Evolutionary conservation across 2,888 invertebrate genomes (phyloP).

Genomic region (Criorhina ranunculi): DNA sequence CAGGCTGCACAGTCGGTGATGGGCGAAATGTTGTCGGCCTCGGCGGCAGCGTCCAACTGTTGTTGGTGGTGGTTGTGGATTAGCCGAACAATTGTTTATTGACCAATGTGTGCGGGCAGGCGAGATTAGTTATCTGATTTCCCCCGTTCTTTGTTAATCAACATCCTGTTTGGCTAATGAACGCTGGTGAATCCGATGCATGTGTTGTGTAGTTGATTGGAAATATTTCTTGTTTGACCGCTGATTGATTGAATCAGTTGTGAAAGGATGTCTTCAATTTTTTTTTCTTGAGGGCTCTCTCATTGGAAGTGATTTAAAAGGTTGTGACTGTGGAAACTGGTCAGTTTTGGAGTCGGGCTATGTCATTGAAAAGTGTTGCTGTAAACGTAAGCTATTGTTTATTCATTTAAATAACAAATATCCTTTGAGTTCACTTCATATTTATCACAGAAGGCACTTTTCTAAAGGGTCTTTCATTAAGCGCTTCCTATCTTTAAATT

Average conservation of each 20-base stretch:
- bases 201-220: conserved; percentile 57
- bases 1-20: conserved; percentile 34
- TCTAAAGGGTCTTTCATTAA: too few species aligned
- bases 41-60: conserved; percentile 38
- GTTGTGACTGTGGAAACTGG: too few species aligned
- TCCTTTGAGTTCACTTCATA: too few species aligned
- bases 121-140: conserved; percentile 76
- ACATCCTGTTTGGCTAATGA: conserved; percentile 75
- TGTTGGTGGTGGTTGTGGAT: conserved; percentile 63
- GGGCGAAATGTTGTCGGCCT: conserved; percentile 28
- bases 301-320: too few species aligned
- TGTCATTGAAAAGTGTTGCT: too few species aligned
- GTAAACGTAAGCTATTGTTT: too few species aligned
- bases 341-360: too few species aligned
- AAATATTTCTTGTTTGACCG: conserved; percentile 46
- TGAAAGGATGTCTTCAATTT: neutral
- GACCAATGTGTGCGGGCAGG: conserved; percentile 71
- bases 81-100: conserved; percentile 75
- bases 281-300: neutral
- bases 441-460: too few species aligned
- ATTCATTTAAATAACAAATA: too few species aligned
- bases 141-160: conserved; percentile 73
- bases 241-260: conserved; percentile 68
- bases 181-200: conserved; percentile 52
- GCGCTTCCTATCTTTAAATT: too few species aligned